phyloP scores from a whole-genome alignment of 2,888 invertebrate species.

The Harmothoe impar region DNA sequence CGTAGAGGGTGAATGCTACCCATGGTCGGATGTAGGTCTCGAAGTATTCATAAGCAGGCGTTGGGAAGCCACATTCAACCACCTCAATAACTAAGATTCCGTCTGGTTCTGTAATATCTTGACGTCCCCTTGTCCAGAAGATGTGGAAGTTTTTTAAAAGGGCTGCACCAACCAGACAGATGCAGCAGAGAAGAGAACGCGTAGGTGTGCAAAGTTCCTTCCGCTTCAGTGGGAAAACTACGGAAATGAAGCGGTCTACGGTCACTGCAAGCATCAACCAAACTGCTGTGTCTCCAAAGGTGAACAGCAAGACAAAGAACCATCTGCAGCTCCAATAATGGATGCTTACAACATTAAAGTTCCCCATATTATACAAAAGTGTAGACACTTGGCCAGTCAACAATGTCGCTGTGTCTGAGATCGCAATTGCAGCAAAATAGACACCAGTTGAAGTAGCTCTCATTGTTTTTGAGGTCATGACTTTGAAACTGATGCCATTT shows the following conservation, averaged over 20 bases:
- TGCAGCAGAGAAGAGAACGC: neutral
- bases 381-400: too few relatives aligned
- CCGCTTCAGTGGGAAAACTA: conserved; percentile 60
- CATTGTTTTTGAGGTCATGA: conserved; percentile 61
- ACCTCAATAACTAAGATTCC: neutral
- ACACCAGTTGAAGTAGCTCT: conserved; percentile 51
- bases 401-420: conserved; percentile 61
- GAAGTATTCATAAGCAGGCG: conserved; percentile 36
- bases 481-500: too few relatives aligned
- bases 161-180: conserved; percentile 16
- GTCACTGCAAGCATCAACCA: conserved; percentile 65
- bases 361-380: neutral
- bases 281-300: conserved; percentile 60
- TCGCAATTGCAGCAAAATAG: conserved; percentile 62
- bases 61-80: conserved; percentile 32
- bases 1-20: conserved; percentile 65
- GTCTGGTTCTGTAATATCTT: neutral
- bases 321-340: conserved; percentile 59
- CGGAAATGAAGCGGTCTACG: conserved; percentile 65
- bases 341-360: conserved; percentile 21
- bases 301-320: conserved; percentile 56
- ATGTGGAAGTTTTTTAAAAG: conserved; percentile 58
- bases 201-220: conserved; percentile 59
- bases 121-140: conserved; percentile 62
- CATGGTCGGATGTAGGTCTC: conserved; percentile 65